Percentiles rank a stretch among this genome's conserved stretches.
phyloP scores from a whole-genome alignment of 2,113 vertebrate genomes.

The Bostrychus sinensis region DNA sequence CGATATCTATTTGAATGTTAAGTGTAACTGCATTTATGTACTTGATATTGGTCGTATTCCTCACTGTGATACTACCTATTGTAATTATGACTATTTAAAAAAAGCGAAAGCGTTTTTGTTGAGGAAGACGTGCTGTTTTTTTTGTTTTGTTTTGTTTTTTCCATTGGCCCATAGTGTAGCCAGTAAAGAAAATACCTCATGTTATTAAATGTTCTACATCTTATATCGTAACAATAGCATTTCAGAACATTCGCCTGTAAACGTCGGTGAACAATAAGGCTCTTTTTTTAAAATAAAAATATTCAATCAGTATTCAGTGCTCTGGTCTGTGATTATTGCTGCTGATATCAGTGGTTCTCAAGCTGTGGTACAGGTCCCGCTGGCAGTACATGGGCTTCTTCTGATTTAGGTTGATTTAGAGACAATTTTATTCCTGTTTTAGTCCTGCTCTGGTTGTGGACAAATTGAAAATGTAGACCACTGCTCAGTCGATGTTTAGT shows the following conservation, averaged over 20 bases:
- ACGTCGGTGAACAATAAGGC: conserved; percentile 42
- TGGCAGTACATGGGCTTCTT: too few species aligned
- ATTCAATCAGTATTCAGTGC: conserved; percentile 7
- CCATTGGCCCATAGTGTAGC: conserved; percentile 60
- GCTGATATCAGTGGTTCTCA: background rate
- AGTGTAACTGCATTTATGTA: conserved; percentile 77
- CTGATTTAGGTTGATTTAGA: too few species aligned
- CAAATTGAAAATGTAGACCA: too few species aligned
- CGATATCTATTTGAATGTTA: conserved; percentile 80
- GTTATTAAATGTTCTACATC: conserved; percentile 67
- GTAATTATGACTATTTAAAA: conserved; percentile 76
- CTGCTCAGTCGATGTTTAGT: too few species aligned
- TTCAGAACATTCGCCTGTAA: conserved; percentile 65
- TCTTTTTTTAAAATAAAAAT: conserved; percentile 70
- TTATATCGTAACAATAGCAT: conserved; percentile 57
- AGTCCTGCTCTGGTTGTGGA: too few species aligned
- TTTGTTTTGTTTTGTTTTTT: conserved; percentile 54
- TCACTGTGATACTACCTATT: conserved; percentile 82
- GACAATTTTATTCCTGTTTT: too few species aligned
- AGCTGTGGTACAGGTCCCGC: too few species aligned
- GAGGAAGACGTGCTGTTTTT: conserved; percentile 61
- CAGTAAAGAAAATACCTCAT: conserved; percentile 74
- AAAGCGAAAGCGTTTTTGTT: conserved; percentile 70
- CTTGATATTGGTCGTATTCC: conserved; percentile 75
- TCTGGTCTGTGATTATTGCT: background rate